Evolutionary conservation across 2,888 invertebrate genomes (phyloP), one percentile per base, ranked within the genome.

Genomic region (Brachyopa scutellaris): DNA sequence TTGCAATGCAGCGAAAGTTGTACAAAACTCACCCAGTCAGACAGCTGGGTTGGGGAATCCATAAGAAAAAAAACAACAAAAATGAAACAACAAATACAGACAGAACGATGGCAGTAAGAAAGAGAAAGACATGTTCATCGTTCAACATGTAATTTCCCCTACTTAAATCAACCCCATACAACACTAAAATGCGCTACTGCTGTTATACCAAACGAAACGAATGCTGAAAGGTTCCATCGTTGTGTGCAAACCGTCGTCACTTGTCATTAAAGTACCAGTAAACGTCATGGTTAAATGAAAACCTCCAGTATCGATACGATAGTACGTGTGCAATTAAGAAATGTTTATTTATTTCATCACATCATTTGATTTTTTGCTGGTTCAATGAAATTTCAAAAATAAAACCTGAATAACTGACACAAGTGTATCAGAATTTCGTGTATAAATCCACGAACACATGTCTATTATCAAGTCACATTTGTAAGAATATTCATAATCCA

Each of bases 151-250:
- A 40, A 40, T 49, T 49, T 29, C 49, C 29, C 49, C 49, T 49
- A 26, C 15, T 49, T 29, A 1, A 13, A 49, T 21, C 6, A 11
- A 29, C 49, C 15, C 49, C 15, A 3, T 26, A 45, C 51, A n/a
- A 11, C 17, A 13, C 7, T 21, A 9, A 2, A 33, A 8, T 21
- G 8, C 11, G 36, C 26, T 33, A 19, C 8, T 55, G 2, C 11
- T 33, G 15, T 40, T 26, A 23, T 42, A 17, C n/a, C n/a, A n/a
- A n/a, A n/a, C n/a, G n/a, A n/a, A n/a, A n/a, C 11, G 26, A 59
- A 59, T 42, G 29, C 40, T 59, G 17, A 59, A 59, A 42, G 40
- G 40, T 59, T 59, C 42, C 57, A 11, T 59, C 40, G 17, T 59
- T 21, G 26, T 59, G 57, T 59, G 29, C 15, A 49, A 13, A 29